Conservation (phyloP, 1,140 invertebrate species). For the Papilio glaucus region DNA sequence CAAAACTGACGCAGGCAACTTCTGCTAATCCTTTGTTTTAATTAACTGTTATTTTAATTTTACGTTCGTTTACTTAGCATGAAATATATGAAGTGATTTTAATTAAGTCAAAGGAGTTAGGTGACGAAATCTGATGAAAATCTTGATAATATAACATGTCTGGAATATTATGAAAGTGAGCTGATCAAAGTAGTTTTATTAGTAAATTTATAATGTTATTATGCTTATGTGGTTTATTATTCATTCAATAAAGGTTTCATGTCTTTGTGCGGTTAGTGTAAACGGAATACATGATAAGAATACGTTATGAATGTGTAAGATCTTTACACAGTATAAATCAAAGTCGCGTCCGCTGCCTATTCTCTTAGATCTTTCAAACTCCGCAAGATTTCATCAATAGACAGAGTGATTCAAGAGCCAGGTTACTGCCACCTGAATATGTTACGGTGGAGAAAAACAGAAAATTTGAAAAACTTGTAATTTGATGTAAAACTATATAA, state of each 20-base stretch:
- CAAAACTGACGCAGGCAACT: no score
- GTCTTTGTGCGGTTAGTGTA: slow-evolving; percentile 4
- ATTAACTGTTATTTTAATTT: no score
- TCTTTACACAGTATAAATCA: neutral
- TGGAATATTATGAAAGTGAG: neutral
- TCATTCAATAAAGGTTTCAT: slow-evolving; percentile 22
- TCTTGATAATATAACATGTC: neutral
- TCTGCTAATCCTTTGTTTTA: no score
- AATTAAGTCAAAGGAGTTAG: no score
- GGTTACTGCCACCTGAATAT: neutral
- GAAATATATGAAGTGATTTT: no score
- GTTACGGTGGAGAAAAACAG: no score
- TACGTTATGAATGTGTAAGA: neutral
- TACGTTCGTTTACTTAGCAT: no score
- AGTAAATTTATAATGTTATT: slow-evolving; percentile 9
- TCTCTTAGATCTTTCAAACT: no score
- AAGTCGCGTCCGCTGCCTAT: no score
- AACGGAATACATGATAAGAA: neutral
- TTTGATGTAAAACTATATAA: neutral
- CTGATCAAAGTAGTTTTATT: neutral
- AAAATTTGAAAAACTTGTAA: neutral
- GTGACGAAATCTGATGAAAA: neutral
- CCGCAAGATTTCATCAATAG: no score
- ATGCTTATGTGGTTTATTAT: slow-evolving; percentile 14
- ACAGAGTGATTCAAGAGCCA: no score